Evolutionary conservation across 1,140 invertebrate species (phyloP), one percentile per base, ranked within the genome.

Genomic region (Melitaea cinxia): DNA sequence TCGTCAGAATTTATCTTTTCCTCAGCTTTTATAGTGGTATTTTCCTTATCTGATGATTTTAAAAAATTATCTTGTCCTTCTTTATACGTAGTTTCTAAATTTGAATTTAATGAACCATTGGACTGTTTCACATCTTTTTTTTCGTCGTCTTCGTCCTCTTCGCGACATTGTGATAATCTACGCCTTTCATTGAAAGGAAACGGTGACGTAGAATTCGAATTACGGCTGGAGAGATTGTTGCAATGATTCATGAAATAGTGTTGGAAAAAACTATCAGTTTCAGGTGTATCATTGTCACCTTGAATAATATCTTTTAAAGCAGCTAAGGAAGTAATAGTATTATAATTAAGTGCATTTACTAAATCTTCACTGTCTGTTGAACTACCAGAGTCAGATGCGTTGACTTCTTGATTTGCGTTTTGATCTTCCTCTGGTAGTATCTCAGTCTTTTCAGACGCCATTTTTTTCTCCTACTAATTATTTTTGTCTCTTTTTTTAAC

Each of bases 91-190:
- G 24, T 65, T 64, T 83, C 65, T 49, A 73, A 73, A 24, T 64
- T 61, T 6, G 59, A 42, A 4, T 70, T 57, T 23, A 61, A 66
- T 14, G 70, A 72, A 28, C 67, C 37, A 30, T 63, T 50, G 2
- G 75, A 69, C n/a, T 65, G 50, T 33, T 72, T 65, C 30, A 71
- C 63, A 37, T 52, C 80, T 82, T 85, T 88, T 26, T 73, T 94
- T 47, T 95, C 95, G 56, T 94, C 93, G 28, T 95, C 94, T 81
- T 96, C 95, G 73, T 96, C 95, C 86, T 96, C 96, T 74, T 96
- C 96, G 26, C 94, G 93, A 78, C 96, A 96, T 83, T 96, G 95
- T 4, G 95, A 96, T 52, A 96, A 82, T 1, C 95, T 92, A n/a
- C 95, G 92, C 0, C 93, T 84, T 85, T 94, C 94, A 78, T 92